Base-by-base conservation (phyloP, 1,140 invertebrate species). In the Drosophila funebris region DNA sequence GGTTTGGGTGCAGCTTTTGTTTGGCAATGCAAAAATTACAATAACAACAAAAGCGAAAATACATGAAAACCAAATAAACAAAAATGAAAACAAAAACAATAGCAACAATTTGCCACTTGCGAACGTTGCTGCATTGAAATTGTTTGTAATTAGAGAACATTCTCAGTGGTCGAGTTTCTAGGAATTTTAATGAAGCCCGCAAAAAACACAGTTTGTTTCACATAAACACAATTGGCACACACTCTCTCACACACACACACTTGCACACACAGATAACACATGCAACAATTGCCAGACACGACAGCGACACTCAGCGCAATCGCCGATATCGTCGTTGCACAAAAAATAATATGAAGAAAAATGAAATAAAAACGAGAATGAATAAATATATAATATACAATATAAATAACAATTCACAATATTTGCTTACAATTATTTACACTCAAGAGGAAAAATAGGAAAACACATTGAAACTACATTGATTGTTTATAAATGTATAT, bases 401-500 rank as follows among this genome's bases (percentile, higher is more conserved):
- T 4, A 22, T 39, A 41, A 67, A 60, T 58, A 58, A 37, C 11
- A 36, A 61, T 67, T 60, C 44, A 60, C 44, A 22, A 61, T 61
- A 52, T 68, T 61, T 60, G 8, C 31, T 37, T 39, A 41, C 43
- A 58, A 31, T 27, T 66, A 43, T 60, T 44, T 58, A 44, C 14
- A 46, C 41, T 60, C 22, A n/a, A 14, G 7, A n/a, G 6, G 36
- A 4, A 4, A 13, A 16, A 41, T 13, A 8, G 13, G 48, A 14
- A 33, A 56, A 54, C 36, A 43, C 11, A 53, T 56, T 31, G 9
- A 58, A 50, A 18, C 16, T 57, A 78, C 74, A 61, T 56, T 76
- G 69, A 44, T 82, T 75, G 80, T 84, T 83, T 76, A 79, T 84
- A 69, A 80, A 76, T 73, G 63, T 72, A 62, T 58, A 71, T 60